Percentiles rank a stretch among this genome's conserved stretches.
Evolutionary conservation across 2,113 vertebrate genomes (phyloP).

Genomic region (Thalassoma bifasciatum): DNA sequence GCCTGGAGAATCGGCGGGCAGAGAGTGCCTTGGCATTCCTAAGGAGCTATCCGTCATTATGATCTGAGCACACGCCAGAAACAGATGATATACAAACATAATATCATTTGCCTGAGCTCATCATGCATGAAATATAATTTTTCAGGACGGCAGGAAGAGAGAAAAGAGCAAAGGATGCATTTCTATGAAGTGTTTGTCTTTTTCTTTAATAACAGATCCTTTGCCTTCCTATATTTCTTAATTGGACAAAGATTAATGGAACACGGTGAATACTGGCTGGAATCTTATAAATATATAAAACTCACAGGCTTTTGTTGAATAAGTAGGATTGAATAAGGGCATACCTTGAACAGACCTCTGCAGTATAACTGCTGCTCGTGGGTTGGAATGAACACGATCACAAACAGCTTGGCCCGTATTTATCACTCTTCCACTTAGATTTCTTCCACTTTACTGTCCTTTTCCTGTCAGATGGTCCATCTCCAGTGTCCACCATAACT

Average conservation of each 20-base stretch:
- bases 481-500: too few relatives aligned
- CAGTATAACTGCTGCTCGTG: too few relatives aligned
- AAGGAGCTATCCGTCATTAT: slow-evolving; percentile 75
- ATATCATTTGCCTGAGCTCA: slow-evolving; percentile 70
- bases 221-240: slow-evolving; percentile 34
- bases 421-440: too few relatives aligned
- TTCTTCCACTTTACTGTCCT: too few relatives aligned
- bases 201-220: slow-evolving; percentile 32
- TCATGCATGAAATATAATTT: slow-evolving; percentile 76
- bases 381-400: too few relatives aligned
- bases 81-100: slow-evolving; percentile 73
- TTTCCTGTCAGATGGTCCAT: too few relatives aligned
- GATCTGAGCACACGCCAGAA: slow-evolving; percentile 67
- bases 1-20: slow-evolving; percentile 43
- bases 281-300: slow-evolving; percentile 12
- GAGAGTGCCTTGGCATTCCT: slow-evolving; percentile 54
- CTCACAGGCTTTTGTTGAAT: slow-evolving; percentile 6
- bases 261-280: slow-evolving; percentile 24
- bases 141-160: slow-evolving; percentile 40
- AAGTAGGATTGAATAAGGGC: slow-evolving; percentile 10
- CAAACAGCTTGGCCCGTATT: too few relatives aligned
- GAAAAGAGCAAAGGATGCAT: slow-evolving; percentile 38
- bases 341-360: too few relatives aligned
- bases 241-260: slow-evolving; percentile 46
- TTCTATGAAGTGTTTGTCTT: slow-evolving; percentile 40